phyloP scores from a whole-genome alignment of 2,888 invertebrate genomes.

The Ennomos fuscantarius region DNA sequence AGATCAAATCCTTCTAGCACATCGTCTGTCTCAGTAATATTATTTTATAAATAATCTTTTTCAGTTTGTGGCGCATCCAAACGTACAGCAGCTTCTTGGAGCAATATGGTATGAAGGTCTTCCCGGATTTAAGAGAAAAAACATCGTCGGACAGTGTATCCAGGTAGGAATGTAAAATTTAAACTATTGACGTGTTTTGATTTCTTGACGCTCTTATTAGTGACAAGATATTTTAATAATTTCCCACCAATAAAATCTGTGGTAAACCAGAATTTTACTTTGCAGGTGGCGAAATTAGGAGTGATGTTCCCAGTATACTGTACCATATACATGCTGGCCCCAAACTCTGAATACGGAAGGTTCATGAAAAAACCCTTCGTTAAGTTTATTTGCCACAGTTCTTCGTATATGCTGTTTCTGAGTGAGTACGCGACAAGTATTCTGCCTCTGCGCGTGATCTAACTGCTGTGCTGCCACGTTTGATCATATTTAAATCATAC shows the following conservation, averaged over 20 bases:
- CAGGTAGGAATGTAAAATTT: conserved; percentile 86
- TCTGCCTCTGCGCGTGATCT: too few species aligned
- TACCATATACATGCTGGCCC: conserved; percentile 95
- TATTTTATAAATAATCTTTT: conserved; percentile 4
- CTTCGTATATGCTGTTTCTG: conserved; percentile 97
- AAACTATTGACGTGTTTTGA: neutral
- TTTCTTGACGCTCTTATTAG: too few species aligned
- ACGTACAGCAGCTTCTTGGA: conserved; percentile 97
- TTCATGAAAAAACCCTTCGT: conserved; percentile 99
- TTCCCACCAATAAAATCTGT: too few species aligned
- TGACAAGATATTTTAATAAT: too few species aligned
- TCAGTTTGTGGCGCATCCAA: conserved; percentile 99
- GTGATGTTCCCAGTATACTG: conserved; percentile 97
- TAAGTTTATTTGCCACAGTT: conserved; percentile 98
- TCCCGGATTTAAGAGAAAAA: conserved; percentile 97
- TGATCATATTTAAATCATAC: too few species aligned
- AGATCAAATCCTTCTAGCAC: too few species aligned
- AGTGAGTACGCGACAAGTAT: conserved; percentile 87
- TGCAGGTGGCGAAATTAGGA: conserved; percentile 94
- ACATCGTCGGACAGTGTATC: conserved; percentile 93
- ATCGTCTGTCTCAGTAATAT: too few species aligned
- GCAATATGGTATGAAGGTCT: conserved; percentile 99
- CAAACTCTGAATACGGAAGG: conserved; percentile 93
- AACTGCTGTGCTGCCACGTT: too few species aligned
- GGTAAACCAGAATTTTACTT: conserved; percentile 5